phyloP scores from a whole-genome alignment of 2,888 invertebrate genomes.

The Parasteatoda lunata region DNA sequence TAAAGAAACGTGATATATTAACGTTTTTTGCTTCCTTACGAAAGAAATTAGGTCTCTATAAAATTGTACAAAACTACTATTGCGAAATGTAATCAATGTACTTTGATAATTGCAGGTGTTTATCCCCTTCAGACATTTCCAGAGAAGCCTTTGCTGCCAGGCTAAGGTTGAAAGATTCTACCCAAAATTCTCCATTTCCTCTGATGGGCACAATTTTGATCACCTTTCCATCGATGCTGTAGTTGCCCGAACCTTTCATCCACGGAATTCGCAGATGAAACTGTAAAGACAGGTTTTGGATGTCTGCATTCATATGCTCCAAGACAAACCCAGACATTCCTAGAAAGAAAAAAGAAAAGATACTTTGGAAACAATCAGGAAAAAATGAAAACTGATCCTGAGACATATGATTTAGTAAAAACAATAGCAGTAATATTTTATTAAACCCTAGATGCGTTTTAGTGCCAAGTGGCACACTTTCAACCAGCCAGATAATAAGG shows the following conservation, averaged over 20 bases:
- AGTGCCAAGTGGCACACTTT: no score
- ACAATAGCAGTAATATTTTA: no score
- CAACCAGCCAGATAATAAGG: no score
- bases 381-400: no score
- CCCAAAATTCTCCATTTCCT: slow-evolving; percentile 57
- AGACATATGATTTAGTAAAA: no score
- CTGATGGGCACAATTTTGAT: slow-evolving; percentile 64
- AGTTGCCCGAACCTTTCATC: slow-evolving; percentile 44
- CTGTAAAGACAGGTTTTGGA: slow-evolving; percentile 37
- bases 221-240: slow-evolving; percentile 56
- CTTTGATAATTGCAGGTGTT: slow-evolving; percentile 59
- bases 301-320: slow-evolving; percentile 39
- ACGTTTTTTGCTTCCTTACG: no score
- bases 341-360: slow-evolving; percentile 1
- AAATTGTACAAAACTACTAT: no score
- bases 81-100: neutral
- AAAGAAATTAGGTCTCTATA: no score
- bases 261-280: slow-evolving; percentile 48
- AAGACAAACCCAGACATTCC: slow-evolving; percentile 46
- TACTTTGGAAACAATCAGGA: no score
- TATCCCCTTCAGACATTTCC: slow-evolving; percentile 16
- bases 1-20: no score
- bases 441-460: no score
- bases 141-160: slow-evolving; percentile 56
- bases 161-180: slow-evolving; percentile 58